These are phyloP conservation scores for Tetramorium bicarinatum DNA, from an alignment of 2,888 invertebrate genomes.

Conservation along the genomic window DNA sequence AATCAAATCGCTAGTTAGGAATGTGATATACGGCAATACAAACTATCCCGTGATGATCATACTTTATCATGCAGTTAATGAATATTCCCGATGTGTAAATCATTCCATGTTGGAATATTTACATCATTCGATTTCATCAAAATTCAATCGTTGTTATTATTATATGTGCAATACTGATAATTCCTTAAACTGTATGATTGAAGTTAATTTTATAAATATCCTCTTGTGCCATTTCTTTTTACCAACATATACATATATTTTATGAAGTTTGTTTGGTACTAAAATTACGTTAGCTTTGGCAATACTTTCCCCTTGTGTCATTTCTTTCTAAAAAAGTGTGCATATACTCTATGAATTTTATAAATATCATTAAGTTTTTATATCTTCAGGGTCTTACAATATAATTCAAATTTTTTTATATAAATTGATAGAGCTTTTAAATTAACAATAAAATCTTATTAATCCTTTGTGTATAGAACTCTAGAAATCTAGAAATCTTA, in stretches of 20 bases:
- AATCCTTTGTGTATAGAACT: too few species aligned
- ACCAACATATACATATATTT: too few species aligned
- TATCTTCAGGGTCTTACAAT: neutral
- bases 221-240: too few species aligned
- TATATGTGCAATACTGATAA: neutral
- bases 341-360: neutral
- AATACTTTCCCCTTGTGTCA: too few species aligned
- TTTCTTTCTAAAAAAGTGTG: too few species aligned
- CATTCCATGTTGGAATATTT: neutral
- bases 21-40: constrained; percentile 23
- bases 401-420: neutral
- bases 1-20: constrained; percentile 9
- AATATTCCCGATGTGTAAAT: neutral
- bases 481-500: too few species aligned
- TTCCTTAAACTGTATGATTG: neutral
- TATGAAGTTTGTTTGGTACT: too few species aligned
- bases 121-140: neutral
- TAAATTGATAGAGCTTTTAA: neutral
- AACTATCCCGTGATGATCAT: neutral
- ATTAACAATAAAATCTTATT: neutral
- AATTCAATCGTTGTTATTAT: neutral
- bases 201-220: neutral
- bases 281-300: too few species aligned
- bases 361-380: neutral
- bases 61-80: neutral